phyloP scores from a whole-genome alignment of 2,797 vertebrate genomes.

The Atherinosoma microstoma region DNA sequence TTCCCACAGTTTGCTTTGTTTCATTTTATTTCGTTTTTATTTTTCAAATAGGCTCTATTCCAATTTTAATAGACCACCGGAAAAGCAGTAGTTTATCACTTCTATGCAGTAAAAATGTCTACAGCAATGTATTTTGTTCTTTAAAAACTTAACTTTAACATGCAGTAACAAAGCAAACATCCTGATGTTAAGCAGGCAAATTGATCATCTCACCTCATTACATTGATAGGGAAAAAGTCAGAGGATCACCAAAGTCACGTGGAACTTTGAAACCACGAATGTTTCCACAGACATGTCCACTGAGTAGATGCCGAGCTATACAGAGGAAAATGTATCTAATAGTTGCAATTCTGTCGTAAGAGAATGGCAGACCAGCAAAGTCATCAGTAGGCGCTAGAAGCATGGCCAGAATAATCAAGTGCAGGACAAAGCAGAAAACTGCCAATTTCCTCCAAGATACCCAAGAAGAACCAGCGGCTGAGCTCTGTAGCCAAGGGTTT shows the following conservation, averaged over 20 bases:
- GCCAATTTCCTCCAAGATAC: too few relatives aligned
- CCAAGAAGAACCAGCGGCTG: background rate
- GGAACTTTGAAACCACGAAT: too few relatives aligned
- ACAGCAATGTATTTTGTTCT: background rate
- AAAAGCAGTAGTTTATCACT: background rate
- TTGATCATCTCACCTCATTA: too few relatives aligned
- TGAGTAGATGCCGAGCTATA: too few relatives aligned
- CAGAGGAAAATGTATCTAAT: too few relatives aligned
- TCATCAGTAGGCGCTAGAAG: background rate
- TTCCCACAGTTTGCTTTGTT: constrained; percentile 57
- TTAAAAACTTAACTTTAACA: background rate
- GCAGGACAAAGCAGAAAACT: background rate
- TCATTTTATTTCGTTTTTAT: background rate
- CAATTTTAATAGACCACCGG: background rate
- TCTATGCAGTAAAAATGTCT: background rate
- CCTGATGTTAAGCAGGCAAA: background rate
- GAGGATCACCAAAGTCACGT: too few relatives aligned
- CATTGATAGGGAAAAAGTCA: too few relatives aligned
- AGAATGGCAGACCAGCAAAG: background rate
- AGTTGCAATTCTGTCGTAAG: too few relatives aligned
- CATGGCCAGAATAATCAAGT: too few relatives aligned
- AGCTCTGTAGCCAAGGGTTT: background rate
- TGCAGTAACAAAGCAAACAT: background rate
- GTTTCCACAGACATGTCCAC: too few relatives aligned
- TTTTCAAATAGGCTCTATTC: background rate